Conservation (phyloP, 2,888 invertebrate genomes). For the Dynastes maya region DNA sequence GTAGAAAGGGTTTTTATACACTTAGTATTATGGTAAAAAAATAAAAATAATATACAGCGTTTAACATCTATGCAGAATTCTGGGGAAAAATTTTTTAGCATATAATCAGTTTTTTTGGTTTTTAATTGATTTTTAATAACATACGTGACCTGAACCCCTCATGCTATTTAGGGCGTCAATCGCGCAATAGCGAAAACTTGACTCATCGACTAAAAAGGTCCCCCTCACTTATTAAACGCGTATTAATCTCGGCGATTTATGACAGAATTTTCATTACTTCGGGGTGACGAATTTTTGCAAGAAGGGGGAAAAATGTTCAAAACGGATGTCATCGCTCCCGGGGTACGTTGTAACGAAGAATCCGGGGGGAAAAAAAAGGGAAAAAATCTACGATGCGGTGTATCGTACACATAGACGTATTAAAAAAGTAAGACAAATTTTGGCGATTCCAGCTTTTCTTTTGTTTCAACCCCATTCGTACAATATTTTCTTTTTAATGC, state of each 20-base stretch:
- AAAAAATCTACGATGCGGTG: conserved; percentile 8
- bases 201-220: too few relatives aligned
- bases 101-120: neutral
- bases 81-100: neutral
- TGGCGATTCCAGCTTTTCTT: conserved; percentile 35
- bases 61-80: too few relatives aligned
- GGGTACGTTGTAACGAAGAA: too few relatives aligned
- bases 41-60: too few relatives aligned
- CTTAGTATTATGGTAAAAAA: too few relatives aligned
- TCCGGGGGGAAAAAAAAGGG: too few relatives aligned
- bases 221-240: too few relatives aligned
- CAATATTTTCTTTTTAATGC: conserved; percentile 9
- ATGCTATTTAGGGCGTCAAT: conserved; percentile 21
- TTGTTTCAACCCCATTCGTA: conserved; percentile 33
- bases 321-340: conserved; percentile 29
- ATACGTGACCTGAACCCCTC: conserved; percentile 20
- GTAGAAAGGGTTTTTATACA: too few relatives aligned
- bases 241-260: conserved; percentile 42
- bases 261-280: conserved; percentile 42
- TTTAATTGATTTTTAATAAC: conserved; percentile 9
- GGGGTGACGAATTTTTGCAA: conserved; percentile 36
- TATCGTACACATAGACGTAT: neutral
- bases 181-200: neutral
- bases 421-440: conserved; percentile 27
- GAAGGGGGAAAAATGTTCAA: conserved; percentile 18